A percentile compares a stretch with the other conserved stretches of the same genome.
phyloP scores from a whole-genome alignment of 2,113 vertebrate genomes.

The Nansenia antarctica region DNA sequence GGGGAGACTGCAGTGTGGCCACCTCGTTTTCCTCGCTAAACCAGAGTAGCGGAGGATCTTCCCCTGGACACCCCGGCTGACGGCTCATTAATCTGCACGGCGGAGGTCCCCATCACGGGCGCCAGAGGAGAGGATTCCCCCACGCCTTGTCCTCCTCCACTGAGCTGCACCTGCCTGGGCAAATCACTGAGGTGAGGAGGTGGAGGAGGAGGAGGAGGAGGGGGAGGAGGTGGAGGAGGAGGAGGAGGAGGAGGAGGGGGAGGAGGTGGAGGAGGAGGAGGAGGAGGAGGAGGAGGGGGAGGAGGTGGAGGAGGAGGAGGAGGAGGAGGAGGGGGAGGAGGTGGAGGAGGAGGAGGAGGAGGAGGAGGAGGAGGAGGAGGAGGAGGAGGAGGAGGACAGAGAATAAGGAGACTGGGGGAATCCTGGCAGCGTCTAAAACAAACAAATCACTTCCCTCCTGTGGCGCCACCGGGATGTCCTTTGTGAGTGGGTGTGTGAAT shows the following conservation, averaged over 20 bases:
- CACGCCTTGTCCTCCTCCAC: conserved; percentile 28
- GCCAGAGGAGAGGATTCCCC: conserved; percentile 60
- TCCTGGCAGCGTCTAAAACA: conserved; percentile 37
- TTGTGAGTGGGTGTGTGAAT: conserved; percentile 19
- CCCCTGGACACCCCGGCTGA: conserved; percentile 65
- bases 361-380: conserved; percentile 11
- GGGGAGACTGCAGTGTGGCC: conserved; percentile 50
- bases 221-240: too few relatives aligned
- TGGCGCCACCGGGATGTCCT: conserved; percentile 17
- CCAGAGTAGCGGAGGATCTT: conserved; percentile 55
- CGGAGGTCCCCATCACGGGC: conserved; percentile 58
- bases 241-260: too few relatives aligned
- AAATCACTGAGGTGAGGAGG: conserved; percentile 18
- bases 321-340: too few relatives aligned
- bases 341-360: too few relatives aligned
- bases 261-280: too few relatives aligned
- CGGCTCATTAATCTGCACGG: conserved; percentile 72
- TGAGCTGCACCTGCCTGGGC: conserved; percentile 30
- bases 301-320: too few relatives aligned
- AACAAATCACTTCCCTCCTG: conserved; percentile 36
- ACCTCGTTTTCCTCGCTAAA: conserved; percentile 49
- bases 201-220: too few relatives aligned
- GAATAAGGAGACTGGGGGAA: conserved; percentile 13
- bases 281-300: too few relatives aligned
- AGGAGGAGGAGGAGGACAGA: not conserved